phyloP scores from a whole-genome alignment of 2,113 vertebrate genomes.

The Hippocampus guttulatus region DNA sequence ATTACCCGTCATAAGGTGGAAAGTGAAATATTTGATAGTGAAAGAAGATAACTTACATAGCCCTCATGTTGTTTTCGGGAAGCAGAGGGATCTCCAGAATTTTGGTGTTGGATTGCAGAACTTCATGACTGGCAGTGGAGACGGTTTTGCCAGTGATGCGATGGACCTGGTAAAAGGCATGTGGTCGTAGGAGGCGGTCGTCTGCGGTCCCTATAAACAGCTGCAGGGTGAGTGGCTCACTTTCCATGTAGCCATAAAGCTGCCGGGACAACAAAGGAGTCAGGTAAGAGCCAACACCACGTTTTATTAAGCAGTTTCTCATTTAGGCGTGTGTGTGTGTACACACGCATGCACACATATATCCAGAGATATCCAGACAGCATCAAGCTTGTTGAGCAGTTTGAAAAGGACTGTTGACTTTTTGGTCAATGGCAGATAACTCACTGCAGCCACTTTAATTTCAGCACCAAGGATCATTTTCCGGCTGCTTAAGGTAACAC shows the following conservation, averaged over 20 bases:
- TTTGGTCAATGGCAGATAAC: conserved; percentile 26
- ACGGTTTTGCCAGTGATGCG: conserved; percentile 95
- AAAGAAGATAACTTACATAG: conserved; percentile 78
- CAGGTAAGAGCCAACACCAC: conserved; percentile 64
- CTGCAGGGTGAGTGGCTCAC: conserved; percentile 89
- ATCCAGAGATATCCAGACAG: no score
- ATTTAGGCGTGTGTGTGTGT: conserved; percentile 39
- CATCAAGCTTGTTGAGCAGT: conserved; percentile 41
- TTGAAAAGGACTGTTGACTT: conserved; percentile 35
- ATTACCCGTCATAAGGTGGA: neutral
- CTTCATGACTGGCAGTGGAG: conserved; percentile 93
- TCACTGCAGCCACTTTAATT: conserved; percentile 28
- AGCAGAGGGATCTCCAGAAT: conserved; percentile 92
- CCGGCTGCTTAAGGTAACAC: conserved; percentile 31
- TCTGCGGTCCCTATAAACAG: conserved; percentile 97
- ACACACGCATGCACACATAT: neutral
- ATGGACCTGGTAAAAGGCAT: conserved; percentile 98
- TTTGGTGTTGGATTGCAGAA: conserved; percentile 91
- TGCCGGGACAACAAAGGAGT: conserved; percentile 78
- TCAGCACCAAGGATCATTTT: conserved; percentile 12
- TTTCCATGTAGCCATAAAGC: conserved; percentile 92
- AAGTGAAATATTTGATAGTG: neutral
- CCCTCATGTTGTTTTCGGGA: conserved; percentile 93
- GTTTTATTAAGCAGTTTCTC: conserved; percentile 49
- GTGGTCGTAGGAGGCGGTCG: conserved; percentile 92